These are phyloP conservation scores for Sceloporus tristichus DNA, from an alignment of 2,113 vertebrate genomes.

Conservation along the genomic window DNA sequence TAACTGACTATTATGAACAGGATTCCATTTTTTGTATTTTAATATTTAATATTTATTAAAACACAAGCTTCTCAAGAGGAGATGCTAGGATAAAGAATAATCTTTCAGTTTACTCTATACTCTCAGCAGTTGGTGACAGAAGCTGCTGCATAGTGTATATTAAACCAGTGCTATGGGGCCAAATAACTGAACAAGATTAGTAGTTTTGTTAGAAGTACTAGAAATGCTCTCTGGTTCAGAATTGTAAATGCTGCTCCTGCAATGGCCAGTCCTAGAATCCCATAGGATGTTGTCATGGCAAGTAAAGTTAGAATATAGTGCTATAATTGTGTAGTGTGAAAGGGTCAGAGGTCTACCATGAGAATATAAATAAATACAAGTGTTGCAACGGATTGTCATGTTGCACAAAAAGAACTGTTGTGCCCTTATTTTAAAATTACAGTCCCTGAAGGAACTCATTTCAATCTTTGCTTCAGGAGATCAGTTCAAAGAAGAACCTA, in stretches of 20 bases:
- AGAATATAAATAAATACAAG: not conserved
- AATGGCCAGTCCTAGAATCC: no score
- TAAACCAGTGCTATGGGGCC: not conserved
- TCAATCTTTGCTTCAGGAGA: not conserved
- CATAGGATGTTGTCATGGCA: no score
- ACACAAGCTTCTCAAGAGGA: not conserved
- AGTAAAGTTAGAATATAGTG: no score
- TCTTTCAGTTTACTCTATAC: not conserved
- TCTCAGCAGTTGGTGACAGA: not conserved
- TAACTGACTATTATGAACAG: not conserved
- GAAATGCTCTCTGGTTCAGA: no score
- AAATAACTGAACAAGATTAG: not conserved
- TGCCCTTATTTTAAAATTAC: not conserved
- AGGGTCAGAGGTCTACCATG: not conserved
- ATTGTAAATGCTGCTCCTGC: no score
- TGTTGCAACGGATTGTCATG: not conserved
- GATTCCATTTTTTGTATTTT: no score
- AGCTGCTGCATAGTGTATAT: not conserved
- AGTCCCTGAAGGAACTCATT: not conserved
- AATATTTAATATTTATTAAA: not conserved
- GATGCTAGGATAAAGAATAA: not conserved
- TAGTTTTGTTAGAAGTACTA: no score
- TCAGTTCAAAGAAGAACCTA: not conserved
- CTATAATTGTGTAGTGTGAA: not conserved
- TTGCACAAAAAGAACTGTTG: not conserved